Evolutionary conservation across 2,113 vertebrate species (phyloP), one percentile per base, ranked within the genome.

Genomic region (Muntiacus muntjak): DNA sequence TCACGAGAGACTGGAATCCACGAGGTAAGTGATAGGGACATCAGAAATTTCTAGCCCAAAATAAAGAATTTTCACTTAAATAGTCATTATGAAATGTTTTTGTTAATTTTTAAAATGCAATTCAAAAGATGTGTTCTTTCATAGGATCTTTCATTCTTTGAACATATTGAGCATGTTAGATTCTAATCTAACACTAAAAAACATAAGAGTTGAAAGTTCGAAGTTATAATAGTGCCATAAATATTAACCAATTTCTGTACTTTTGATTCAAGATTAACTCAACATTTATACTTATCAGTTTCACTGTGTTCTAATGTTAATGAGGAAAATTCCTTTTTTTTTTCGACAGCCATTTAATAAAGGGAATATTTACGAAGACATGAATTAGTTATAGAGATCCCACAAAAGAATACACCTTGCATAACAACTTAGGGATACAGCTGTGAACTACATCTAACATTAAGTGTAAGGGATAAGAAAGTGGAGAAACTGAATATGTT

Each of bases 1-100:
- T 45, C 0, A 28, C 40, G 28, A 71, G 15, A 71, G 7, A 82
- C 8, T 52, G 58, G 57, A 81, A 55, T 17, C 97, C 96, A 97
- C 7, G 25, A 30, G 0, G 0, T 0, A 7, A 5, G 0, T 78
- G 11, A 64, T 33, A 76, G 2, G 2, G 2, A 21, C 0, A 0
- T 1, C 36, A 97, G 54, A 43, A 96, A n/a, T 5, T 7, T 2
- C 93, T 98, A 43, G 1, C 3, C 1, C 14, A 64, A 85, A 64
- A n/a, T 64, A 64, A 64, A 71, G 1, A 55, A 40, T 9, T 62
- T 81, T 62, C 13, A 89, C 30, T 62, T 87, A 90, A 58, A 8
- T 17, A 64, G 30, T 33, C 16, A 28, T 19, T 45, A 30, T 28
- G 3, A 92, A 87, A 28, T 4, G 2, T 45, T 71, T n/a, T 15